Conservation (phyloP, 1,140 invertebrate genomes). For the Tetranychus cinnabarinus region DNA sequence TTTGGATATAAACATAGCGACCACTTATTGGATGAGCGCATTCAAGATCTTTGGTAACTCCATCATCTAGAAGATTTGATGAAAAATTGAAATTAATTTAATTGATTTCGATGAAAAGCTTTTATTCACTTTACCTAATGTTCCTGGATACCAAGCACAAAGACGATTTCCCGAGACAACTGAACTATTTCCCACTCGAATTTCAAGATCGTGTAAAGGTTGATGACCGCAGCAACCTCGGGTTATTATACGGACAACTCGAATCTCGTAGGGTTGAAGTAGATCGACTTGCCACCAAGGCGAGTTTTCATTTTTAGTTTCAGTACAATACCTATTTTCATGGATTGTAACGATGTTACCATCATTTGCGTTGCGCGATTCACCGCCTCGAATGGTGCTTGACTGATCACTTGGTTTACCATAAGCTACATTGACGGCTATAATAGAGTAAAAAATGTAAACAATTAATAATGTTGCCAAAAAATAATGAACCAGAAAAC, state of each 20-base stretch:
- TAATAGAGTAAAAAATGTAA: background rate
- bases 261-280: constrained; percentile 50
- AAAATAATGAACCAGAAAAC: background rate
- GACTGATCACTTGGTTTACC: constrained; percentile 69
- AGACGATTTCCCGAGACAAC: constrained; percentile 57
- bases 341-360: constrained; percentile 55
- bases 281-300: constrained; percentile 80
- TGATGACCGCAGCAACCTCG: constrained; percentile 64
- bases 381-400: constrained; percentile 45
- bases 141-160: constrained; percentile 76
- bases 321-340: constrained; percentile 59
- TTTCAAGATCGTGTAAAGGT: constrained; percentile 69
- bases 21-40: constrained; percentile 59
- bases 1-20: constrained; percentile 61
- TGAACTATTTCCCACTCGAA: constrained; percentile 69
- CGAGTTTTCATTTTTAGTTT: constrained; percentile 59
- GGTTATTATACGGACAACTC: constrained; percentile 57
- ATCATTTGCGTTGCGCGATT: constrained; percentile 56
- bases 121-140: constrained; percentile 35
- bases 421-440: constrained; percentile 44
- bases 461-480: background rate
- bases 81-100: constrained; percentile 8
- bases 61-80: constrained; percentile 39
- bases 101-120: background rate
- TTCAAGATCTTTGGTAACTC: constrained; percentile 61